Base-by-base conservation (phyloP, 1,140 invertebrate species). In the Galleria mellonella region DNA sequence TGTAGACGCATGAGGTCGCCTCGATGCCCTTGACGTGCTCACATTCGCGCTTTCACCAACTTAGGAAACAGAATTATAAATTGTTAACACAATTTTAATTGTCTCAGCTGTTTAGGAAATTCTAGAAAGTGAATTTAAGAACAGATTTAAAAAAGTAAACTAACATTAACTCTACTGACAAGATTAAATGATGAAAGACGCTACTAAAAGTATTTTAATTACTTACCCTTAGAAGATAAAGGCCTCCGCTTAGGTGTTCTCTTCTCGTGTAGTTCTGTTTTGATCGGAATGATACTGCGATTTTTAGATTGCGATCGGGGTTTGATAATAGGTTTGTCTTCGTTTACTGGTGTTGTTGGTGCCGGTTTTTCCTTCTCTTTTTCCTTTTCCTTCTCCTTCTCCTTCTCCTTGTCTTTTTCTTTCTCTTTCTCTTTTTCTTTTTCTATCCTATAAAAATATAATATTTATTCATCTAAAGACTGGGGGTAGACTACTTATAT, bases 261-360 rank as follows among this genome's bases (percentile, higher is more conserved):
- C 42, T 81, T 86, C 4, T 78, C 76, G 45, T 79, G 70, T 1
- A 61, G 41, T 42, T 85, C 78, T 11, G 55, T 69, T 46, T 74
- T 82, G n/a, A 64, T 42, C 0, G 71, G 68, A 2, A 68, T 58
- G 1, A 69, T 32, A 9, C 64, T 72, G 0, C 81, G 72, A 0
- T 64, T 77, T 27, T 82, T 82, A 4, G 81, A 83, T 31, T 71
- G 73, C 0, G 77, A 82, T 2, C 79, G 62, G n/a, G 75, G 64
- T 39, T 78, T 81, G 1, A 71, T 23, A 1, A 65, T 54, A 17
- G 53, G 52, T 47, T 85, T 83, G 23, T 84, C 78, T 28, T 84
- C 78, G 49, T 83, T 72, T 29, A 55, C 63, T 9, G 62, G 55
- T 48, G 52, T 51, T 4, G 59, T 52, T 4, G 70, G 51, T 2